Evolutionary conservation across 2,888 invertebrate genomes (phyloP).

Genomic region (Ligdia adustata): DNA sequence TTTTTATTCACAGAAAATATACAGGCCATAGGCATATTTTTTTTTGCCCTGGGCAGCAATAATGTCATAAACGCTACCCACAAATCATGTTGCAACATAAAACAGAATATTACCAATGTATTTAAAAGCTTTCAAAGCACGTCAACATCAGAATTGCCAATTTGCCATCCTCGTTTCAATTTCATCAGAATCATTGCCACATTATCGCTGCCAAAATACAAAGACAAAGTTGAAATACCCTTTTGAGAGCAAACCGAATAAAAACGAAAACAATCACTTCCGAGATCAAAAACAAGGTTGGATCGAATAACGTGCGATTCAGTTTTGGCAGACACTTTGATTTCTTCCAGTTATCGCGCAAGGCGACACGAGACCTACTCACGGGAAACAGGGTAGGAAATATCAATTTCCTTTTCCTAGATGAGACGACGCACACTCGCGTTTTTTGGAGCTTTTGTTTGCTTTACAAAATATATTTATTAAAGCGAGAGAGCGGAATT

Average conservation of each 20-base stretch:
- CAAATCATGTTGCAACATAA: too few relatives aligned
- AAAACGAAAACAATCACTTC: constrained; percentile 8
- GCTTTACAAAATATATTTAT: too few relatives aligned
- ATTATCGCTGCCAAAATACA: not conserved
- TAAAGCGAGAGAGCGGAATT: too few relatives aligned
- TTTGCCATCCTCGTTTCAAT: too few relatives aligned
- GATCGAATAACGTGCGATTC: constrained; percentile 29
- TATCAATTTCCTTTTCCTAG: constrained; percentile 30
- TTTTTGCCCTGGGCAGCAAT: too few relatives aligned
- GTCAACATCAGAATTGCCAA: not conserved
- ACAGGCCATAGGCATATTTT: too few relatives aligned
- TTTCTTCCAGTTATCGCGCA: constrained; percentile 33
- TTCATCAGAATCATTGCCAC: not conserved
- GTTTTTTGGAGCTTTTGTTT: constrained; percentile 3
- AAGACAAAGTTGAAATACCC: not conserved
- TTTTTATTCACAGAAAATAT: too few relatives aligned
- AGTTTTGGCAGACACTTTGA: constrained; percentile 28
- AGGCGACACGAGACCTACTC: constrained; percentile 25
- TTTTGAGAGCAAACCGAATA: constrained; percentile 6
- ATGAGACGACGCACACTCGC: constrained; percentile 7
- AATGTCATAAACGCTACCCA: too few relatives aligned
- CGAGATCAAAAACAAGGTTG: constrained; percentile 22
- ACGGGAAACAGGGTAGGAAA: constrained; percentile 21
- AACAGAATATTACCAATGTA: too few relatives aligned
- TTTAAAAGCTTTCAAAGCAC: too few relatives aligned